phyloP scores from a whole-genome alignment of 2,888 invertebrate species.

The Lasioglossum marginatum region DNA sequence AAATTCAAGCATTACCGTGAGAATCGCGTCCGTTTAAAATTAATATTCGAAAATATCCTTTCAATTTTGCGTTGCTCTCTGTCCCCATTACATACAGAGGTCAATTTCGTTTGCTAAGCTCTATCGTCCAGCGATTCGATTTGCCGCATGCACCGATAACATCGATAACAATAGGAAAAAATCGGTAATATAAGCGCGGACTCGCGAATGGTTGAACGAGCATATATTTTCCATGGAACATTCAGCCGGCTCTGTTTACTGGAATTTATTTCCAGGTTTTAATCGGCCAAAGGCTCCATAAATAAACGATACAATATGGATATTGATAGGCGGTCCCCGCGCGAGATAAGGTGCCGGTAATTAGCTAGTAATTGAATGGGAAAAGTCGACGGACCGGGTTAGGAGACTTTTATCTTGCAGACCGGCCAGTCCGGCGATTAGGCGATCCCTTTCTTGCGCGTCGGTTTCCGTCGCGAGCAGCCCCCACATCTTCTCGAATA shows the following conservation, averaged over 20 bases:
- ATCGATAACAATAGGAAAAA: background rate
- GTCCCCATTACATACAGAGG: background rate
- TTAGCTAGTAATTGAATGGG: constrained; percentile 6
- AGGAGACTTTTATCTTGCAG: constrained; percentile 61
- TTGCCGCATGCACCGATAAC: background rate
- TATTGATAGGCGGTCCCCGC: background rate
- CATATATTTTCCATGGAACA: background rate
- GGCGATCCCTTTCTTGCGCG: constrained; percentile 67
- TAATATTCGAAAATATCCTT: too few relatives aligned
- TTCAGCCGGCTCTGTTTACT: background rate
- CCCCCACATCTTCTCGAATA: constrained; percentile 64
- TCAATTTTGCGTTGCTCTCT: background rate
- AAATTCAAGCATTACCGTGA: background rate
- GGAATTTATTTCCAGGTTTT: background rate
- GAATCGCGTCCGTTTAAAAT: background rate
- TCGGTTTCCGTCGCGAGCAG: constrained; percentile 58
- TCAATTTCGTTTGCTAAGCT: background rate
- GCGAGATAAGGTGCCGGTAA: background rate
- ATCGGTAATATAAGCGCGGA: background rate
- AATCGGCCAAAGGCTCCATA: background rate
- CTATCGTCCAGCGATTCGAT: too few relatives aligned
- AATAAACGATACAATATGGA: background rate
- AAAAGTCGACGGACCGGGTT: constrained; percentile 51
- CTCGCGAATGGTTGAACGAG: background rate
- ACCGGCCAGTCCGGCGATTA: constrained; percentile 64